Percentiles rank a stretch among this genome's conserved stretches.
phyloP scores from a whole-genome alignment of 2,888 invertebrate genomes.

The Metacarcinus magister region DNA sequence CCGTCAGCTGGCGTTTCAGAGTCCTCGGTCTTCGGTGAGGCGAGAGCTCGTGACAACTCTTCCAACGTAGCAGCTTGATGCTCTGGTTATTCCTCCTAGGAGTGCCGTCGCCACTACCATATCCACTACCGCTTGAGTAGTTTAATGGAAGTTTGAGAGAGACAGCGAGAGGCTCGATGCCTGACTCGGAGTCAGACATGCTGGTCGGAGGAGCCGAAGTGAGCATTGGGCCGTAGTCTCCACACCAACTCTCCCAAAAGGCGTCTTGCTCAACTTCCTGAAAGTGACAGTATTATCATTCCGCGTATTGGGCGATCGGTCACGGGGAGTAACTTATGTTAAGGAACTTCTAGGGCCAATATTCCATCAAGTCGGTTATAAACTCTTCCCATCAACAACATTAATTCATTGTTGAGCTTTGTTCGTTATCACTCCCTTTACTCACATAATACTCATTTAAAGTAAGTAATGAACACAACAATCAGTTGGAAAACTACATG shows the following conservation, averaged over 20 bases:
- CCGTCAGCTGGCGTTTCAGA: slow-evolving; percentile 67
- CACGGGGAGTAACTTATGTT: not conserved
- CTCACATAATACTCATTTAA: not conserved
- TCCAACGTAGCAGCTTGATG: slow-evolving; percentile 65
- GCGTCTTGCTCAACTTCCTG: slow-evolving; percentile 69
- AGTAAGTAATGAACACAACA: not conserved
- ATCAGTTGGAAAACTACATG: not conserved
- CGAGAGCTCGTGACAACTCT: slow-evolving; percentile 63
- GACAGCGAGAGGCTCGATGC: slow-evolving; percentile 62
- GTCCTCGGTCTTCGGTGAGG: not conserved
- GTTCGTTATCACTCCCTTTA: not conserved
- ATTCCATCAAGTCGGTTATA: not conserved
- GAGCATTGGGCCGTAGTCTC: slow-evolving; percentile 65
- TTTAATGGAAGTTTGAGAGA: slow-evolving; percentile 64
- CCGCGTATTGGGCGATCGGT: not conserved
- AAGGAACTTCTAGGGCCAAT: not conserved
- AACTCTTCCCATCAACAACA: not conserved
- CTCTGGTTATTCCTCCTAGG: not conserved
- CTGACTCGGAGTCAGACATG: slow-evolving; percentile 67
- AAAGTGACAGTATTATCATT: not conserved
- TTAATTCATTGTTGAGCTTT: not conserved
- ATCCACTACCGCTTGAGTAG: not conserved
- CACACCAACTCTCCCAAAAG: slow-evolving; percentile 59
- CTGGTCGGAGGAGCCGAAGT: slow-evolving; percentile 53
- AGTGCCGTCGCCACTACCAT: not conserved